These are phyloP conservation scores for Zaprionus kolodkinae DNA, from an alignment of 1,140 invertebrate species.

Conservation along the genomic window DNA sequence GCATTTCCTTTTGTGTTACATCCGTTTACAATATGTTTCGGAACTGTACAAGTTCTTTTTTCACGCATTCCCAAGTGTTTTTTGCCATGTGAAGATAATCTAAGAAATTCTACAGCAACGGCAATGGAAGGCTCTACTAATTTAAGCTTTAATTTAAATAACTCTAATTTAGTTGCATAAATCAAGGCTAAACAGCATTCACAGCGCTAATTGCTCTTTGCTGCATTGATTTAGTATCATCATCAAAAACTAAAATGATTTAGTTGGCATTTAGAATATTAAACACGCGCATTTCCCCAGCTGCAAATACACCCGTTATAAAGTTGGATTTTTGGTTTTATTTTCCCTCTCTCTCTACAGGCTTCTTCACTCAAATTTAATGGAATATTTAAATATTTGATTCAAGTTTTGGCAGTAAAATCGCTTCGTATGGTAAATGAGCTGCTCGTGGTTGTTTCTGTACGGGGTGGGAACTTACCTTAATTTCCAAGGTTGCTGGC, in stretches of 20 bases:
- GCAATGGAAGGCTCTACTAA: too few species aligned
- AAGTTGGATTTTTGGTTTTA: neutral
- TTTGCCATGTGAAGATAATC: neutral
- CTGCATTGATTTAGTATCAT: neutral
- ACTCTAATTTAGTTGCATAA: neutral
- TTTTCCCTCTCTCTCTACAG: neutral
- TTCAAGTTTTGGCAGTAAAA: conserved; percentile 12
- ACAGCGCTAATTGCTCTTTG: neutral
- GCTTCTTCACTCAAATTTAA: conserved; percentile 18
- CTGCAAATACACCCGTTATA: neutral
- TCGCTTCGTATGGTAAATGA: conserved; percentile 21
- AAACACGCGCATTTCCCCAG: conserved; percentile 1
- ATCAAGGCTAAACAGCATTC: neutral
- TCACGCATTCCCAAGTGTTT: conserved; percentile 41
- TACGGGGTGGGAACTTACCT: conserved; percentile 66
- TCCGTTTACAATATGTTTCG: conserved; percentile 31
- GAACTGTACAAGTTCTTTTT: conserved; percentile 8
- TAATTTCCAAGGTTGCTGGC: conserved; percentile 89
- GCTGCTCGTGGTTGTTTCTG: neutral
- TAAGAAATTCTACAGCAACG: neutral
- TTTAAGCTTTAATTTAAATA: neutral
- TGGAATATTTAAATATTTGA: conserved; percentile 42
- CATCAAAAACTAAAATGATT: neutral
- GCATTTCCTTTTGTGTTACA: conserved; percentile 23
- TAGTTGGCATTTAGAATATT: conserved; percentile 1